Conservation (phyloP, 2,888 invertebrate genomes). For the Blomia tropicalis region DNA sequence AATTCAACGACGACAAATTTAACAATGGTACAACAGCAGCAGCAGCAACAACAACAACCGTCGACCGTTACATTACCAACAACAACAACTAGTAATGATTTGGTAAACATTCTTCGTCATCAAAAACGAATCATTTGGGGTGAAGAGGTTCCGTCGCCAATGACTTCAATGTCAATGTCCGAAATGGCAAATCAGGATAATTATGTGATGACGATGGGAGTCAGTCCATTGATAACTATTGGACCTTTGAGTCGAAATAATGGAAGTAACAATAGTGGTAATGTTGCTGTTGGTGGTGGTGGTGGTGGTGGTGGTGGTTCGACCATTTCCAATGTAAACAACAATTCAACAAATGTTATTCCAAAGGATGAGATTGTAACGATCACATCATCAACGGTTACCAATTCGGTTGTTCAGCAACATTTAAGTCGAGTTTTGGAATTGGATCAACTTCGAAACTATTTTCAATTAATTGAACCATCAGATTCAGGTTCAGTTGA, state of each 20-base stretch:
- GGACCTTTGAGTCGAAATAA: neutral
- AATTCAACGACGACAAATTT: too few relatives aligned
- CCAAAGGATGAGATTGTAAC: neutral
- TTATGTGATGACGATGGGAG: neutral
- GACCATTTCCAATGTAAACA: too few relatives aligned
- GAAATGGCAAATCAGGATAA: neutral
- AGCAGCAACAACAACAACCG: neutral
- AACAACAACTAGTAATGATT: neutral
- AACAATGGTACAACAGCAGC: too few relatives aligned
- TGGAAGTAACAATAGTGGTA: neutral
- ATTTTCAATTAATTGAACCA: neutral
- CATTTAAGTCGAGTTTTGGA: neutral
- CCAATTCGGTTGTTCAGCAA: neutral
- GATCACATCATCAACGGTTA: neutral
- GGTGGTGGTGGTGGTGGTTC: neutral
- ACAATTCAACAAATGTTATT: too few relatives aligned
- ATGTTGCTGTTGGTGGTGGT: too few relatives aligned
- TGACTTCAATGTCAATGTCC: neutral
- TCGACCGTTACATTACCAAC: neutral
- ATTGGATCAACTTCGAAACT: neutral
- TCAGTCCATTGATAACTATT: constrained; percentile 2
- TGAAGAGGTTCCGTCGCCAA: neutral
- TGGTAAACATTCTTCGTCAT: neutral
- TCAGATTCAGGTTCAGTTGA: neutral
- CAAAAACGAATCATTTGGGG: constrained; percentile 8